Evolutionary conservation across 2,888 invertebrate genomes (phyloP), one percentile per base, ranked within the genome.

Genomic region (Pristionchus mayeri): DNA sequence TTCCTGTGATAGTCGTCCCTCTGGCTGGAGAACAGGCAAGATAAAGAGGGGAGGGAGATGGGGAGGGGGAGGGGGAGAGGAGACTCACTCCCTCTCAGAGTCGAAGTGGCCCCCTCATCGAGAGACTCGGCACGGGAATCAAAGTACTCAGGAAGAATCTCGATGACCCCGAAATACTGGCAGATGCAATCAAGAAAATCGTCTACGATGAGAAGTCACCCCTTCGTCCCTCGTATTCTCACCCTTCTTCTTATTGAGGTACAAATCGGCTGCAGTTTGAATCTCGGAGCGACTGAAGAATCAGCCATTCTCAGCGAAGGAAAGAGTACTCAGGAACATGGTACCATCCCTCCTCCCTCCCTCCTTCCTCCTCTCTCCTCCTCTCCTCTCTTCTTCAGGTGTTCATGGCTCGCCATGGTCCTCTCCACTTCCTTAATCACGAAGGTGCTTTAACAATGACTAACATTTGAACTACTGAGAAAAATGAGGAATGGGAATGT

Each of bases 1-100:
- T 87, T 24, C 87, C 87, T 0, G 84, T 87, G 85, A 54, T 87
- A 13, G 37, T 63, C 9, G 54, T 86, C 57, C 86, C 86, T 27
- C 80, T 86, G 30, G 84, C 86, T 18, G 86, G 60, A 30, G 86
- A 86, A 30, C 76, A 78, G 30, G 76, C 50, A 6, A 18, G 75
- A 78, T 30, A 18, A 63, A 75, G 18, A 75, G 27, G 13, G n/a
- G 44, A 75, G 18, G 44, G 18, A 75, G 27, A 21, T 44, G 27
- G 13, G n/a, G 44, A 75, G 18, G 44, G 18, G 44, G 27, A 40
- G 21, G n/a, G 21, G 57, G 21, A 57, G 13, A 2, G n/a, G 3
- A 75, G n/a, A n/a, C n/a, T n/a, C n/a, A n/a, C n/a, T n/a, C 13
- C 24, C 3, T 37, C 37, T 11, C 86, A 87, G 63, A 76, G 63